Evolutionary conservation across 2,113 vertebrate species (phyloP).

Genomic region (Columbina picui): DNA sequence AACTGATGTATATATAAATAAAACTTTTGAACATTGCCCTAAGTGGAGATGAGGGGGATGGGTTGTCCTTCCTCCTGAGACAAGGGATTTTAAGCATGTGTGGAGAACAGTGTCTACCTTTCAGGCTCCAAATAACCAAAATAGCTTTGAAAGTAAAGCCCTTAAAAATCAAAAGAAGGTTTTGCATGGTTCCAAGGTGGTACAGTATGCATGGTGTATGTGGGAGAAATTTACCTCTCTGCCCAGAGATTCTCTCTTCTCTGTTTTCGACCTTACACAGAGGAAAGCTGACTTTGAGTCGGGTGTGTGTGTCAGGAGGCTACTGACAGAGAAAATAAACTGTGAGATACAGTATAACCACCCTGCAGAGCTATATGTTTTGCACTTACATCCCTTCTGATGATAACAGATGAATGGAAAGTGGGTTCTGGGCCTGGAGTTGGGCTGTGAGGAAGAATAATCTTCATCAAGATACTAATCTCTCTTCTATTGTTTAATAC

Average conservation of each 20-base stretch:
- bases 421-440: background rate
- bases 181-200: background rate
- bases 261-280: background rate
- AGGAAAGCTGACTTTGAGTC: background rate
- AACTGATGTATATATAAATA: slow-evolving; percentile 25
- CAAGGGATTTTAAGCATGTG: background rate
- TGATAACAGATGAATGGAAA: background rate
- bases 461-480: background rate
- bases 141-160: background rate
- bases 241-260: background rate
- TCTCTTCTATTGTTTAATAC: background rate
- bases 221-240: background rate
- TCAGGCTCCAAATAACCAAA: background rate
- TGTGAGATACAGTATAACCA: background rate
- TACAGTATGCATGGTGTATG: background rate
- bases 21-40: slow-evolving; percentile 2
- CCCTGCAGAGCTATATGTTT: background rate
- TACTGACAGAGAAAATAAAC: background rate
- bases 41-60: background rate
- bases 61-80: background rate
- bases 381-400: background rate
- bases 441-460: background rate
- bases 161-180: background rate
- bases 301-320: background rate
- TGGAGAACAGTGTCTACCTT: background rate